These are phyloP conservation scores for Thera obeliscata DNA, from an alignment of 2,888 invertebrate genomes.

Conservation along the genomic window DNA sequence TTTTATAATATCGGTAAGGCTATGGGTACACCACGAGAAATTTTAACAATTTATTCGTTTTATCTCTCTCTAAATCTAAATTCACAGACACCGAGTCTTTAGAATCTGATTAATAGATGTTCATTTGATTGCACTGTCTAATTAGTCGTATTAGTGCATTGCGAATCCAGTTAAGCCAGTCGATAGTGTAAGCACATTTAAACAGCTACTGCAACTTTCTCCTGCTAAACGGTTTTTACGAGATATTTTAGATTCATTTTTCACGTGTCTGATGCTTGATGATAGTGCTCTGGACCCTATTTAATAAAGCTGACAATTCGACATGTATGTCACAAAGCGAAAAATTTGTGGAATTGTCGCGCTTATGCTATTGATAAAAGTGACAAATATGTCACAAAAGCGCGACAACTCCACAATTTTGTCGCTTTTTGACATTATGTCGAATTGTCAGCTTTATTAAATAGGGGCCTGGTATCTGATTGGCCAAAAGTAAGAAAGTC, in stretches of 20 bases:
- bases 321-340: no score
- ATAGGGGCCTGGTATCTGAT: no score
- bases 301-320: no score
- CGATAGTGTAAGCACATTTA: neutral
- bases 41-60: no score
- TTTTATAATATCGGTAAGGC: slow-evolving; percentile 7
- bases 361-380: no score
- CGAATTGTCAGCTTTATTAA: no score
- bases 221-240: neutral
- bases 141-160: slow-evolving; percentile 1
- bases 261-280: neutral
- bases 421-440: no score
- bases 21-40: neutral
- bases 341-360: no score
- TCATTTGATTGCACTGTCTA: neutral
- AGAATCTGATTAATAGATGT: neutral
- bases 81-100: neutral
- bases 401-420: no score
- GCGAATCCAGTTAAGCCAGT: slow-evolving; percentile 1
- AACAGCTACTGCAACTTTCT: neutral
- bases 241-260: neutral
- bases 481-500: no score
- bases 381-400: no score
- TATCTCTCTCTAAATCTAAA: neutral
- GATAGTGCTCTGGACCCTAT: neutral